phyloP scores from a whole-genome alignment of 2,113 vertebrate genomes.

The Ophthalmolycus amberensis region DNA sequence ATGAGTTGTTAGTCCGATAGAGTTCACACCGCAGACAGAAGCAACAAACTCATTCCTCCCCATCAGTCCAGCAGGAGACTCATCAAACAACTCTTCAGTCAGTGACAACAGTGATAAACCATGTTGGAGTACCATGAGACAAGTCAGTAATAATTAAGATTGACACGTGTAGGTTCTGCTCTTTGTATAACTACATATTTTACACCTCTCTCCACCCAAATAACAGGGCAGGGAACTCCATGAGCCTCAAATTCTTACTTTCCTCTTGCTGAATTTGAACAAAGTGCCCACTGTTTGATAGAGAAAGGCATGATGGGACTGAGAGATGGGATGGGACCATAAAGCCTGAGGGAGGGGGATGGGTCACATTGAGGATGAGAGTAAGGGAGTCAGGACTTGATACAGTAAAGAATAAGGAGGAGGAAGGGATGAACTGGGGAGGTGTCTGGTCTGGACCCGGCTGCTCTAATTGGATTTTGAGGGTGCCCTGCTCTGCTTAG shows the following conservation, averaged over 20 bases:
- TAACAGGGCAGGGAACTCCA: neutral
- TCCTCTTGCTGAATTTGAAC: constrained; percentile 27
- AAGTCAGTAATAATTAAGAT: neutral
- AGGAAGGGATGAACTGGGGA: constrained; percentile 47
- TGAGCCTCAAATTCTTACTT: constrained; percentile 2
- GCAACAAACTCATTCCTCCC: constrained; percentile 7
- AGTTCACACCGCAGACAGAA: constrained; percentile 4
- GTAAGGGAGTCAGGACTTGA: constrained; percentile 46
- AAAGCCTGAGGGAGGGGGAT: neutral
- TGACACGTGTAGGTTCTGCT: constrained; percentile 1
- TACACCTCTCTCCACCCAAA: neutral
- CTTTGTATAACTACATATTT: neutral
- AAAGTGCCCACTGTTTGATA: constrained; percentile 54
- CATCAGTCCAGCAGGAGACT: constrained; percentile 9
- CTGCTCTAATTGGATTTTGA: constrained; percentile 76
- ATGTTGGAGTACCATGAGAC: neutral
- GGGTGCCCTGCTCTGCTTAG: constrained; percentile 42
- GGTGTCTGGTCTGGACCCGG: constrained; percentile 52
- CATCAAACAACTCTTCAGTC: neutral
- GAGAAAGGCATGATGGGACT: constrained; percentile 35
- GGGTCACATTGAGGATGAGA: constrained; percentile 18
- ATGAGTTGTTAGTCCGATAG: neutral
- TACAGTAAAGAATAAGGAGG: constrained; percentile 56
- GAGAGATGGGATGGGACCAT: constrained; percentile 3
- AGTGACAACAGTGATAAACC: neutral